Evolutionary conservation across 1,140 invertebrate genomes (phyloP).

Genomic region (Colletes latitarsis): DNA sequence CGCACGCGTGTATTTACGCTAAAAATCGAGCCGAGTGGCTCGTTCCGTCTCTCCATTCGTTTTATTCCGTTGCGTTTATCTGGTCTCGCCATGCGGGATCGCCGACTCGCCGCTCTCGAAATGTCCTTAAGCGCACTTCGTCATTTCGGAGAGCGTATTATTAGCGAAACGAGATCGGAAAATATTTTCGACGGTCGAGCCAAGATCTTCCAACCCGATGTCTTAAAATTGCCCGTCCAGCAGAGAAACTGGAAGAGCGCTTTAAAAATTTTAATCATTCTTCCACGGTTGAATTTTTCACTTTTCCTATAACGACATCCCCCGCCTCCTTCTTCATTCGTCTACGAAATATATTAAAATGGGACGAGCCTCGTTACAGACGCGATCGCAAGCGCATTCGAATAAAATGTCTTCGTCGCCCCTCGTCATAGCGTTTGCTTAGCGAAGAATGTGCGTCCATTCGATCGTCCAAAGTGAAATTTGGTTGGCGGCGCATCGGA

Average conservation of each 20-base stretch:
- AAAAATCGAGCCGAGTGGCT: neutral
- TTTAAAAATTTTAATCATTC: no score
- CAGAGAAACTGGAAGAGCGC: no score
- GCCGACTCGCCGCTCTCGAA: neutral
- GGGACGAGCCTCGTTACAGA: no score
- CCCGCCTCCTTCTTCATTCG: no score
- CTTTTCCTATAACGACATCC: no score
- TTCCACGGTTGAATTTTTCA: no score
- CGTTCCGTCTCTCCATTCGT: neutral
- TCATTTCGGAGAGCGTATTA: conserved; percentile 22
- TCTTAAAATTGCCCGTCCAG: no score
- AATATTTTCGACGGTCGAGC: conserved; percentile 12
- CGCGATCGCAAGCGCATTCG: no score
- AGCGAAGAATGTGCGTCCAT: conserved; percentile 6
- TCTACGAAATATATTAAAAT: no score
- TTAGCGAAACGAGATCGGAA: neutral
- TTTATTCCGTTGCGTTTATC: conserved; percentile 6
- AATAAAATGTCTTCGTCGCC: no score
- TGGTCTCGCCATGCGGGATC: neutral
- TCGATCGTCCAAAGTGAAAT: conserved; percentile 18
- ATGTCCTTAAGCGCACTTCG: neutral
- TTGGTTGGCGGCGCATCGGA: conserved; percentile 13
- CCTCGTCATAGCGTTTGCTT: no score
- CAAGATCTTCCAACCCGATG: no score
- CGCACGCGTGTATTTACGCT: neutral